Base-by-base conservation (phyloP, 2,113 vertebrate species). In the Climacteris rufus region DNA sequence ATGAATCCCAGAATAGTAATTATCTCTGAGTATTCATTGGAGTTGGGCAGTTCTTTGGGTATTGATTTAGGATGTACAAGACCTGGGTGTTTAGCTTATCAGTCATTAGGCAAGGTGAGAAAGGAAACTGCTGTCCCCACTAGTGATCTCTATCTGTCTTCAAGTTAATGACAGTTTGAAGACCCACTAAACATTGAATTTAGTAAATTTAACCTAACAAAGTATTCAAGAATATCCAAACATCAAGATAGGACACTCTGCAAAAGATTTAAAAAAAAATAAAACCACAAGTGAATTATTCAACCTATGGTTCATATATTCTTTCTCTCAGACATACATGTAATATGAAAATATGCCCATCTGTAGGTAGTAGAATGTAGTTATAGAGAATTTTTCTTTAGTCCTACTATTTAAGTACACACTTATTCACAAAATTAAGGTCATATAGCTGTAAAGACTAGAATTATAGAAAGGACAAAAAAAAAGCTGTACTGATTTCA, bases 271-370 rank as follows among this genome's bases (percentile, higher is more conserved):
- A 6, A n/a, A 54, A 33, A 11, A 80, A 72, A 44, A 52, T 6
- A 28, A 44, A 30, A 59, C 17, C 0, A 24, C 20, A 24, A 15
- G 6, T 49, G 20, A 35, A 25, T 7, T 25, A 57, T 70, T 88
- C 88, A 28, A 28, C 6, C 5, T 19, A 13, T 21, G 20, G 15
- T 13, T 7, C 6, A 7, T 33, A 11, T 37, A 45, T 21, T 70
- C 24, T 77, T 39, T 72, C 8, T 42, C 15, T 6, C 53, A 8
- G 17, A 50, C 2, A 39, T 3, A 25, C 7, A 21, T 0, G 1
- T 19, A n/a, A 54, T 40, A 45, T 47, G 22, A 87, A 77, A 64
- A 78, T 39, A 35, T 16, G 2, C 27, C n/a, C 15, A 10, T 60
- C 15, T 66, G 82, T 85, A 93, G 18, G 21, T 13, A 52, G 22